phyloP scores from a whole-genome alignment of 1,140 invertebrate species.

The Phortica variegata region DNA sequence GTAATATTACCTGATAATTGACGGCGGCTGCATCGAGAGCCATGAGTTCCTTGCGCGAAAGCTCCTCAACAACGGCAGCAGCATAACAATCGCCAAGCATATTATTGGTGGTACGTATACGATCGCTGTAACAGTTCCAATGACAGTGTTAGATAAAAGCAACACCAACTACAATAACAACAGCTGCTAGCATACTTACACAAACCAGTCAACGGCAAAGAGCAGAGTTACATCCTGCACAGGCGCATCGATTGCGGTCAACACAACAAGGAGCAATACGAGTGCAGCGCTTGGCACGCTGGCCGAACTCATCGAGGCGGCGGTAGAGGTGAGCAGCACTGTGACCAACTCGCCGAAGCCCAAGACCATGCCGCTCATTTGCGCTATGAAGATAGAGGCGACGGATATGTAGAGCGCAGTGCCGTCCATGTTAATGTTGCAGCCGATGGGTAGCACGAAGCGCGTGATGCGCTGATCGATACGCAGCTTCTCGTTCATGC shows the following conservation, averaged over 20 bases:
- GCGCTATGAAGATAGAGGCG: conserved; percentile 88
- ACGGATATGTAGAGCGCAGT: conserved; percentile 88
- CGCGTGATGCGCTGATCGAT: conserved; percentile 88
- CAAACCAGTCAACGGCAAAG: conserved; percentile 88
- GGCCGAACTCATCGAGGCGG: conserved; percentile 88
- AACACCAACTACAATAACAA: neutral
- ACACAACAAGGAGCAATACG: conserved; percentile 79
- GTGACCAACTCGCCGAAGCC: conserved; percentile 78
- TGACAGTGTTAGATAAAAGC: neutral
- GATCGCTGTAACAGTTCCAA: too few species aligned
- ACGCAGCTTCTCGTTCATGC: conserved; percentile 88
- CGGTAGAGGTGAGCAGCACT: conserved; percentile 84
- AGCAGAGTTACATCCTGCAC: conserved; percentile 79
- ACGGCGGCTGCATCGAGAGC: conserved; percentile 68
- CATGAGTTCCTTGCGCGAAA: conserved; percentile 80
- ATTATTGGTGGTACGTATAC: conserved; percentile 84
- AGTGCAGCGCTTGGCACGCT: conserved; percentile 91
- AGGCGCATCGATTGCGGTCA: conserved; percentile 83
- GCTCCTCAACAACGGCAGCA: conserved; percentile 79
- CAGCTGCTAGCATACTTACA: conserved; percentile 67
- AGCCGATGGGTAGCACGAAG: conserved; percentile 88
- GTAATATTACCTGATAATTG: conserved; percentile 59
- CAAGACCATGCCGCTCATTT: conserved; percentile 81
- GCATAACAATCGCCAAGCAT: conserved; percentile 87
- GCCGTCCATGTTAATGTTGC: conserved; percentile 93